Evolutionary conservation across 2,888 invertebrate genomes (phyloP).

Genomic region (Ophioninae sp.): DNA sequence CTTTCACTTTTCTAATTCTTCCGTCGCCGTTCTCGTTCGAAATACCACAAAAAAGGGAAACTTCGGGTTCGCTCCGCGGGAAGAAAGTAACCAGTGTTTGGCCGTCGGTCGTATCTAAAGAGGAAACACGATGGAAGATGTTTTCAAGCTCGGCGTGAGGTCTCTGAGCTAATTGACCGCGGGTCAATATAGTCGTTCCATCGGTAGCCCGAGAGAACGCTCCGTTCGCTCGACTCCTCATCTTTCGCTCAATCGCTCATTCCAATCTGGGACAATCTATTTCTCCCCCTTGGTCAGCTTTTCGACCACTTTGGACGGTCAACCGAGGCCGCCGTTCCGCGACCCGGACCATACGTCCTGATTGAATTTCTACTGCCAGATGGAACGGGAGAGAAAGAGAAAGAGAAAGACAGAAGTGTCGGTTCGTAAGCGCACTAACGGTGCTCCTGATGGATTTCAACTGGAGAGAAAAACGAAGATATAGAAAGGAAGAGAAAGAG

Average conservation of each 20-base stretch:
- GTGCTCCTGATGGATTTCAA: conserved; percentile 47
- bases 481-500: conserved; percentile 5
- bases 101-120: not conserved
- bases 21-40: conserved; percentile 10
- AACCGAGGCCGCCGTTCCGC: conserved; percentile 16
- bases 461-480: conserved; percentile 3
- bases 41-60: conserved; percentile 56
- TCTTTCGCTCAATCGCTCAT: conserved; percentile 59
- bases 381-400: conserved; percentile 10
- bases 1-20: conserved; percentile 51
- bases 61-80: conserved; percentile 37
- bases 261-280: conserved; percentile 53
- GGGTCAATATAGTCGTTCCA: conserved; percentile 70
- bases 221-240: conserved; percentile 58
- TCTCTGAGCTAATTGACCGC: conserved; percentile 68
- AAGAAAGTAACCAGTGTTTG: conserved; percentile 37
- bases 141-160: conserved; percentile 62
- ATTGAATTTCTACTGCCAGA: conserved; percentile 73
- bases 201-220: conserved; percentile 56
- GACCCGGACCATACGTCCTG: conserved; percentile 64
- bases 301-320: conserved; percentile 55
- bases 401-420: conserved; percentile 29
- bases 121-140: conserved; percentile 11
- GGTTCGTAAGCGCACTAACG: conserved; percentile 29
- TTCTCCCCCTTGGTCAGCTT: conserved; percentile 62